Conservation (phyloP, 1,140 invertebrate species). For the Cotesia typhae region DNA sequence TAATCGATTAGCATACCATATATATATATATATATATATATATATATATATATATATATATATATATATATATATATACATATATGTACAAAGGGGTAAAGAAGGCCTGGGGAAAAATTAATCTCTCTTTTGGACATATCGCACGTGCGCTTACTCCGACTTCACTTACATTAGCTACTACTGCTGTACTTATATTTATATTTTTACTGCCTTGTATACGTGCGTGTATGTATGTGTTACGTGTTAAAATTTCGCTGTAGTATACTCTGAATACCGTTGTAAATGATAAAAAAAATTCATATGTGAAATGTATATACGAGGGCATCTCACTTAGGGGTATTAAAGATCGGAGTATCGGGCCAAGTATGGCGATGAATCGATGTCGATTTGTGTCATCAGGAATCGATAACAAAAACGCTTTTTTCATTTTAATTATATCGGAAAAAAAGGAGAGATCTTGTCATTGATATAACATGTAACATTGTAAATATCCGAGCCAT, state of each 20-base stretch:
- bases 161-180: too few relatives aligned
- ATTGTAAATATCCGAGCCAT: too few relatives aligned
- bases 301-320: slow-evolving; percentile 21
- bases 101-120: background rate
- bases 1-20: slow-evolving; percentile 36
- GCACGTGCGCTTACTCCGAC: slow-evolving; percentile 23
- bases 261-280: slow-evolving; percentile 53
- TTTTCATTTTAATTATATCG: too few relatives aligned
- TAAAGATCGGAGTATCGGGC: background rate
- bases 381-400: too few relatives aligned
- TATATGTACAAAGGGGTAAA: background rate
- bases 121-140: slow-evolving; percentile 27
- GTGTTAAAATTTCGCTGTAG: slow-evolving; percentile 32
- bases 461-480: too few relatives aligned
- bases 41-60: too few relatives aligned
- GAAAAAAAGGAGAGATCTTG: too few relatives aligned
- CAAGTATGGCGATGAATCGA: too few relatives aligned
- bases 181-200: slow-evolving; percentile 8
- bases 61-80: background rate
- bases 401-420: too few relatives aligned
- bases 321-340: slow-evolving; percentile 31
- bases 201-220: slow-evolving; percentile 8
- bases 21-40: background rate
- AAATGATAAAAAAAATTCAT: slow-evolving; percentile 15
- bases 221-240: slow-evolving; percentile 12